Conservation (phyloP, 2,888 invertebrate genomes). For the Melangyna quadrimaculata region DNA sequence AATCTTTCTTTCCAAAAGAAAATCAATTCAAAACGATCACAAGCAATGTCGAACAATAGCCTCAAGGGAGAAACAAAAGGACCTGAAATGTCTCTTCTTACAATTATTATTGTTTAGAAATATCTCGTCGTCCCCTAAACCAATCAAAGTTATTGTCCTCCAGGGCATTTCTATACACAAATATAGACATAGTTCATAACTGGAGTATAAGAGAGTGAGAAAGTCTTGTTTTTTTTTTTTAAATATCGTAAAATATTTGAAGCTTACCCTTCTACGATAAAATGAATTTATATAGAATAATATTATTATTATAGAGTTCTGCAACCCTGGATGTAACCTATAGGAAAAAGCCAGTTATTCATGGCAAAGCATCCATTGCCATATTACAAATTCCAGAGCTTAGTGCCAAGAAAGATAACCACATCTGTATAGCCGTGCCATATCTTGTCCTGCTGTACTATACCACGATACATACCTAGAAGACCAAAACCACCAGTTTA, state of each 20-base stretch:
- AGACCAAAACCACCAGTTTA: slow-evolving; percentile 6
- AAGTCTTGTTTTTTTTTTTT: slow-evolving; percentile 24
- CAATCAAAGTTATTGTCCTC: slow-evolving; percentile 67
- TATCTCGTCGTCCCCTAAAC: slow-evolving; percentile 54
- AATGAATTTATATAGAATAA: too few species aligned
- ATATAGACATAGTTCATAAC: neutral
- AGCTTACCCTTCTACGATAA: neutral
- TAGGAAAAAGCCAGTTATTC: slow-evolving; percentile 33
- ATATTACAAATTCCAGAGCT: slow-evolving; percentile 65
- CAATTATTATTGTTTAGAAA: slow-evolving; percentile 38
- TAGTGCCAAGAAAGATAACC: slow-evolving; percentile 57
- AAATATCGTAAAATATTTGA: neutral
- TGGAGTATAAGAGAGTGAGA: neutral
- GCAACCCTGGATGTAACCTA: slow-evolving; percentile 8
- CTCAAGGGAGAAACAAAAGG: slow-evolving; percentile 18
- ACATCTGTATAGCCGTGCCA: neutral
- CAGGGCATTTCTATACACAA: slow-evolving; percentile 8
- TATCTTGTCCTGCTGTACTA: neutral
- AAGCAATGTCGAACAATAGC: slow-evolving; percentile 29
- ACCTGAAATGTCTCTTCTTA: slow-evolving; percentile 6
- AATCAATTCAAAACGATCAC: slow-evolving; percentile 61
- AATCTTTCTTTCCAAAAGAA: slow-evolving; percentile 29
- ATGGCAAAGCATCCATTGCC: slow-evolving; percentile 47
- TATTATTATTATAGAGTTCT: slow-evolving; percentile 45
- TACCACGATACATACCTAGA: neutral